A percentile compares a stretch with the other conserved stretches of the same genome.
phyloP scores from a whole-genome alignment of 30 jellyfish, hydroid and myxozoan genomes.

The Cassiopea andromeda region DNA sequence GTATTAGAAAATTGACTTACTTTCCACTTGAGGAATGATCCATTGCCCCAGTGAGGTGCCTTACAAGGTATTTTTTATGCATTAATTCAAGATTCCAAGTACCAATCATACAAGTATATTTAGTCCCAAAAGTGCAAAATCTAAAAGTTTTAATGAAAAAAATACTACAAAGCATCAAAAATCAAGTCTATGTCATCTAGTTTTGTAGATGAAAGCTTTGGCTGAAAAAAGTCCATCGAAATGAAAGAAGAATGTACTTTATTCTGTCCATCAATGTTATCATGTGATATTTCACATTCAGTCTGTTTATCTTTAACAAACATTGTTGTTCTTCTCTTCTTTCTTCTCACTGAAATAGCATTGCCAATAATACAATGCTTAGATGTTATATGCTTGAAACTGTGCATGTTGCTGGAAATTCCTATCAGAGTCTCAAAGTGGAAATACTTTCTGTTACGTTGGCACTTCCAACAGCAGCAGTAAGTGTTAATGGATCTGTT shows the following conservation, averaged over 20 bases:
- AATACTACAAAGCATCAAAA: not conserved
- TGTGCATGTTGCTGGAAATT: not conserved
- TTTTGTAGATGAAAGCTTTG: not conserved
- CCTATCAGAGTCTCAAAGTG: not conserved
- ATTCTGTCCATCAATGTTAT: not conserved
- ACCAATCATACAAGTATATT: too few species aligned
- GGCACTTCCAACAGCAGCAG: constrained; percentile 10
- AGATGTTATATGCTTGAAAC: not conserved
- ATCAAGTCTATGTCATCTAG: constrained; percentile 11
- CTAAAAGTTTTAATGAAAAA: not conserved
- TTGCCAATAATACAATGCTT: not conserved
- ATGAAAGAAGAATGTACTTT: not conserved
- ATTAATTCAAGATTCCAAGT: too few species aligned
- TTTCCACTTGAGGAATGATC: too few species aligned
- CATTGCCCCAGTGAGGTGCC: too few species aligned
- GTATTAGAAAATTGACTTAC: too few species aligned
- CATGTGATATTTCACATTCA: not conserved
- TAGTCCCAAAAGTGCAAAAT: not conserved
- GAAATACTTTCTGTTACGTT: not conserved
- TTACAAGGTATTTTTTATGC: too few species aligned
- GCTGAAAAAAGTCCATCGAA: not conserved
- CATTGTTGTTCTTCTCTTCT: not conserved
- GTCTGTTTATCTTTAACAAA: not conserved
- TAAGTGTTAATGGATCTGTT: not conserved
- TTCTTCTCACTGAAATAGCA: not conserved